Conservation (phyloP, 1,140 invertebrate species). For the Drosophila burlai region DNA sequence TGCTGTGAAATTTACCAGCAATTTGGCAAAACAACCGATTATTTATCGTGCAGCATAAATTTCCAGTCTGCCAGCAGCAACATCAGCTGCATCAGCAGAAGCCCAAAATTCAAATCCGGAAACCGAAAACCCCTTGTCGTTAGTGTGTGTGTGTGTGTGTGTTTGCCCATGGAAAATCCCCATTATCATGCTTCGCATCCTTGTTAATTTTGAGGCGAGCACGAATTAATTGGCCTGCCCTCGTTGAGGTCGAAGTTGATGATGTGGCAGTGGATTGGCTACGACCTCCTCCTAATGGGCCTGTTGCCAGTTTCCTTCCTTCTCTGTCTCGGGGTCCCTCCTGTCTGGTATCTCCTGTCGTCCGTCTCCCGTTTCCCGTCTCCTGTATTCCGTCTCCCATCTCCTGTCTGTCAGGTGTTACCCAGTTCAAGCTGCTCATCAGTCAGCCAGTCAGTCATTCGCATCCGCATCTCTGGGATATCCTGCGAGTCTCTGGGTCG, state of each 20-base stretch:
- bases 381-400: not conserved
- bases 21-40: slow-evolving; percentile 18
- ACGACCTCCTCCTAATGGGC: slow-evolving; percentile 20
- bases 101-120: not conserved
- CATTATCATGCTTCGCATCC: slow-evolving; percentile 19
- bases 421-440: slow-evolving; percentile 16
- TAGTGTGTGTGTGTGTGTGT: not conserved
- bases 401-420: slow-evolving; percentile 17
- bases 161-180: slow-evolving; percentile 18
- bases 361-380: not conserved
- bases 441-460: slow-evolving; percentile 27
- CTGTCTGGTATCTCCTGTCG: not conserved
- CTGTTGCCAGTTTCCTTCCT: not conserved
- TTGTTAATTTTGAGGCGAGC: slow-evolving; percentile 38
- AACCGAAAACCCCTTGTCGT: not conserved
- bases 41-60: slow-evolving; percentile 22
- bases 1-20: slow-evolving; percentile 5
- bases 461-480: not conserved
- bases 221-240: slow-evolving; percentile 36
- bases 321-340: not conserved
- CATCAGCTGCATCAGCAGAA: slow-evolving; percentile 14
- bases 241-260: slow-evolving; percentile 30
- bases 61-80: not conserved
- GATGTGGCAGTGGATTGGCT: slow-evolving; percentile 17
- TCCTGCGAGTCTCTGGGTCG: not conserved